Conservation (phyloP, 2,113 vertebrate species). For the Festucalex cinctus region DNA sequence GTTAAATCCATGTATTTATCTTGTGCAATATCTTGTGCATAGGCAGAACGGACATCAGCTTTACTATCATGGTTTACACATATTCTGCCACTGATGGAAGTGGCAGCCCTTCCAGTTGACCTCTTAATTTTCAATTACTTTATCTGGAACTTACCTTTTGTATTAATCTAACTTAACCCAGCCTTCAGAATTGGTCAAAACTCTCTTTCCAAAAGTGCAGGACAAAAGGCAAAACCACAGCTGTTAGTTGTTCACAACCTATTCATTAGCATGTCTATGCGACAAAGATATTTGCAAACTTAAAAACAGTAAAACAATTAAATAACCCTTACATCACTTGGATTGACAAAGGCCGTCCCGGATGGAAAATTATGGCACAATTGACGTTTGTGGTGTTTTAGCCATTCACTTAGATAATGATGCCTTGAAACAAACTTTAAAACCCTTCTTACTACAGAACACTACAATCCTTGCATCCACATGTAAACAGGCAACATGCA, state of each 20-base stretch:
- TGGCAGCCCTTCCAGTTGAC: background rate
- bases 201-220: background rate
- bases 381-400: background rate
- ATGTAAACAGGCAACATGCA: background rate
- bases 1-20: background rate
- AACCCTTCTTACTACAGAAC: background rate
- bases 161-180: background rate
- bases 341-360: background rate
- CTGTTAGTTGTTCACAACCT: background rate
- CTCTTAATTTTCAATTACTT: background rate
- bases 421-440: background rate
- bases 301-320: background rate
- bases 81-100: background rate
- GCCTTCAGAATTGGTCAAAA: background rate
- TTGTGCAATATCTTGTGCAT: background rate
- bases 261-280: background rate
- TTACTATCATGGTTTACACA: too few species aligned
- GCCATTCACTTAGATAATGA: background rate
- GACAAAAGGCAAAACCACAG: background rate
- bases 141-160: background rate
- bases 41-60: background rate
- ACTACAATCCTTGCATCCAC: background rate
- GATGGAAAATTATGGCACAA: background rate
- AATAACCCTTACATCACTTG: background rate
- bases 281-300: background rate